A percentile compares a stretch with the other conserved stretches of the same genome.
phyloP scores from a whole-genome alignment of 2,888 invertebrate genomes.

The Emmelina monodactyla region DNA sequence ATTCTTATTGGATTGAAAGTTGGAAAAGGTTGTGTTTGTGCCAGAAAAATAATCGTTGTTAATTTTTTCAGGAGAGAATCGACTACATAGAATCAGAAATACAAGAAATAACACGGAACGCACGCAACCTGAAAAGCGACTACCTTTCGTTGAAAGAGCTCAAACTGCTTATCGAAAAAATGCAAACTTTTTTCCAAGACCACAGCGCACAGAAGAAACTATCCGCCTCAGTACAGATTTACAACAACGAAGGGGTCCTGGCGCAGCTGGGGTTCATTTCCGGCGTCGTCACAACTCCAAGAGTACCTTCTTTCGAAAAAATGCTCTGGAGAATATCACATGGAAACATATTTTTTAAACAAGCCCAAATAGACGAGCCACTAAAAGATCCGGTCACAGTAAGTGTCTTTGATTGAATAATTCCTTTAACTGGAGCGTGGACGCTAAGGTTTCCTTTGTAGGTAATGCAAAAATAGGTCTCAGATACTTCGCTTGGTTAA shows the following conservation, averaged over 20 bases:
- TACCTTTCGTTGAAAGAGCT: conserved; percentile 49
- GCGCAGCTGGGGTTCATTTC: conserved; percentile 56
- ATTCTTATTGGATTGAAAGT: too few species aligned
- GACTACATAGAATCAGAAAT: conserved; percentile 62
- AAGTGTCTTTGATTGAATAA: conserved; percentile 18
- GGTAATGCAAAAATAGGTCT: background rate
- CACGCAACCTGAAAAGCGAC: conserved; percentile 48
- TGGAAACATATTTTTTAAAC: conserved; percentile 58
- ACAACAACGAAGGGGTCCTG: conserved; percentile 47
- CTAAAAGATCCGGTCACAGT: conserved; percentile 53
- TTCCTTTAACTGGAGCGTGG: conserved; percentile 14
- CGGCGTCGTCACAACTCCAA: conserved; percentile 48
- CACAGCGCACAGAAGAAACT: conserved; percentile 69
- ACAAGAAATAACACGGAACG: conserved; percentile 56
- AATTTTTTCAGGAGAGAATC: conserved; percentile 56
- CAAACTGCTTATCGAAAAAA: conserved; percentile 50
- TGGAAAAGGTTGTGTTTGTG: too few species aligned
- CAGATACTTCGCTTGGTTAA: too few species aligned
- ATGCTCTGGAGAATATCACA: conserved; percentile 62
- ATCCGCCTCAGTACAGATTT: conserved; percentile 49
- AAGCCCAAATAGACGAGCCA: conserved; percentile 51
- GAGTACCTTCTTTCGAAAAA: conserved; percentile 49
- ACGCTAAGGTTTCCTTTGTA: conserved; percentile 3
- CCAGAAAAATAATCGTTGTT: too few species aligned
- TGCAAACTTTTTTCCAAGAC: conserved; percentile 57